A percentile compares a stretch with the other conserved stretches of the same genome.
Conservation (phyloP, 2,797 vertebrate species). For the Nothura maculosa region DNA sequence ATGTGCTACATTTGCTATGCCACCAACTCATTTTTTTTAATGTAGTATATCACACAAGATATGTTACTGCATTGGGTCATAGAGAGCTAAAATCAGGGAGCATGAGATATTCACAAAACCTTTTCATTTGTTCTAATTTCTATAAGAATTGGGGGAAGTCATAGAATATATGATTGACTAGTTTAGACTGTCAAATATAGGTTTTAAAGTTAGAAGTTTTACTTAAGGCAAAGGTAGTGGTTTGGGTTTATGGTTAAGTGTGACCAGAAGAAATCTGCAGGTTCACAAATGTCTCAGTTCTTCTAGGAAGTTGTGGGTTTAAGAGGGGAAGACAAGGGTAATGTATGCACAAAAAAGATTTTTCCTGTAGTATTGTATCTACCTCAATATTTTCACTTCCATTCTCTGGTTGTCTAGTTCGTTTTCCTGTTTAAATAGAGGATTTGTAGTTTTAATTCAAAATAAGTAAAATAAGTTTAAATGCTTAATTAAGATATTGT, state of each 20-base stretch:
- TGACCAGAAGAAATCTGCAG: neutral
- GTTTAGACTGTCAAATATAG: neutral
- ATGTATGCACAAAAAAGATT: neutral
- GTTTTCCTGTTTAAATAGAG: neutral
- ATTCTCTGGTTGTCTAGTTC: neutral
- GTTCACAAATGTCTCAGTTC: neutral
- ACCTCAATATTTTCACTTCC: neutral
- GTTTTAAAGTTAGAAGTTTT: neutral
- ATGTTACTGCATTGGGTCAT: neutral
- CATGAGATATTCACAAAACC: neutral
- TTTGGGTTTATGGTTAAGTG: neutral
- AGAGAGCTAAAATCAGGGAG: neutral
- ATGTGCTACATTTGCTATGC: neutral
- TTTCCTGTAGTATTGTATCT: neutral
- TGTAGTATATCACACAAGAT: neutral
- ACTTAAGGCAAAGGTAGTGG: neutral
- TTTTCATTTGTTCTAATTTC: neutral
- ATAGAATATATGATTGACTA: neutral
- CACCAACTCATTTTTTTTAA: neutral
- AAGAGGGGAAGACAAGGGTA: neutral
- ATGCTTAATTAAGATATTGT: neutral
- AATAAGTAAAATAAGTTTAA: neutral
- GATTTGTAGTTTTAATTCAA: neutral
- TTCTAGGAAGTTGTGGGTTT: neutral
- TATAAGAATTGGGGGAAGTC: neutral